Evolutionary conservation across 2,113 vertebrate species (phyloP).

Genomic region (Sorex fumeus): DNA sequence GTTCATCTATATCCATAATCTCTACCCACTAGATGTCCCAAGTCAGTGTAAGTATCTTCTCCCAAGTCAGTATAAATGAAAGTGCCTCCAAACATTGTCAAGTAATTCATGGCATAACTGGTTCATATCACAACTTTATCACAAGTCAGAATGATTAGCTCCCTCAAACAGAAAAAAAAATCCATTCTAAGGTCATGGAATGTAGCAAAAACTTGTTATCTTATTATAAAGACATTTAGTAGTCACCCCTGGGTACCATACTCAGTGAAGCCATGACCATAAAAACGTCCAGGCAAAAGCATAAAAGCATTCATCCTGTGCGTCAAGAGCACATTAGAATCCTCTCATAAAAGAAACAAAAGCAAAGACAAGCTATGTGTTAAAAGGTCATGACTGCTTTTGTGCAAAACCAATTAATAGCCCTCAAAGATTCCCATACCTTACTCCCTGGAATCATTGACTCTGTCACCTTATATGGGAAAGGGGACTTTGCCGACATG

Average conservation of each 20-base stretch:
- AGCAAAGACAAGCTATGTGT: neutral
- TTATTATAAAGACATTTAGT: constrained; percentile 25
- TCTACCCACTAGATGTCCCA: neutral
- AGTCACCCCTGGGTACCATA: neutral
- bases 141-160: neutral
- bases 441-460: neutral
- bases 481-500: neutral
- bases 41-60: neutral
- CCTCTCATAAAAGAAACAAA: constrained; percentile 14
- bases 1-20: neutral
- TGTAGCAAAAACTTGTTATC: neutral
- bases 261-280: neutral
- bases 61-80: neutral
- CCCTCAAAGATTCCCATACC: neutral
- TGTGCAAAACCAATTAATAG: neutral
- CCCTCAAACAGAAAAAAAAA: neutral
- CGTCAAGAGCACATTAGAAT: neutral
- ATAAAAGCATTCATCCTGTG: neutral
- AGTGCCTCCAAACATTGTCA: constrained; percentile 7
- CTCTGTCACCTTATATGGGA: neutral
- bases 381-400: neutral
- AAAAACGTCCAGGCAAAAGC: neutral
- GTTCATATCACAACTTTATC: neutral
- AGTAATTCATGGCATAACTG: constrained; percentile 8
- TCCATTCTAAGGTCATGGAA: neutral